Evolutionary conservation across 2,888 invertebrate genomes (phyloP).

Genomic region (Metallyticus violacea): DNA sequence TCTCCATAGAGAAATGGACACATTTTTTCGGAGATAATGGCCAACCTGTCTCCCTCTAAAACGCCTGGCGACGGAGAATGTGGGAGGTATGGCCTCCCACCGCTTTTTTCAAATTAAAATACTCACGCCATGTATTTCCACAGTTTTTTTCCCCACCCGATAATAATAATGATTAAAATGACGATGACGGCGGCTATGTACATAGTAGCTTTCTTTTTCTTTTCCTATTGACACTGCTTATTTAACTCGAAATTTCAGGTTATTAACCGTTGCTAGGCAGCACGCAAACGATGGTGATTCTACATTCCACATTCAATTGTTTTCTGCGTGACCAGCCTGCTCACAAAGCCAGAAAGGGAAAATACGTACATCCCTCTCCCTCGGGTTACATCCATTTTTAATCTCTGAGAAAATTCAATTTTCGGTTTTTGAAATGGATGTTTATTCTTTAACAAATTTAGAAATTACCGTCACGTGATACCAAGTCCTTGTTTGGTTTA

Average conservation of each 20-base stretch:
- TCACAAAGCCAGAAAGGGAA: background rate
- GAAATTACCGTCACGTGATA: too few relatives aligned
- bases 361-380: too few relatives aligned
- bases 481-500: too few relatives aligned
- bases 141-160: background rate
- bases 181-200: background rate
- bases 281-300: too few relatives aligned
- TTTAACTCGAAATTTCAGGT: background rate
- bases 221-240: background rate
- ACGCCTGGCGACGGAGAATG: background rate
- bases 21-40: background rate
- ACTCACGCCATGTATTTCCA: background rate
- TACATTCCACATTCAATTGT: too few relatives aligned
- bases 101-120: background rate
- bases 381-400: too few relatives aligned
- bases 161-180: background rate
- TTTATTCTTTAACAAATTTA: too few relatives aligned
- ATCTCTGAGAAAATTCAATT: too few relatives aligned
- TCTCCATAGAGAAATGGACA: background rate
- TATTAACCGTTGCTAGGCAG: background rate
- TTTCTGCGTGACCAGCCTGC: background rate
- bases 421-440: too few relatives aligned
- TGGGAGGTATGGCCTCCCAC: background rate
- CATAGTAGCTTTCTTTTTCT: background rate
- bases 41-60: background rate